These are phyloP conservation scores for Catajapyx aquilonaris DNA, from an alignment of 1,140 invertebrate genomes.

Conservation along the genomic window DNA sequence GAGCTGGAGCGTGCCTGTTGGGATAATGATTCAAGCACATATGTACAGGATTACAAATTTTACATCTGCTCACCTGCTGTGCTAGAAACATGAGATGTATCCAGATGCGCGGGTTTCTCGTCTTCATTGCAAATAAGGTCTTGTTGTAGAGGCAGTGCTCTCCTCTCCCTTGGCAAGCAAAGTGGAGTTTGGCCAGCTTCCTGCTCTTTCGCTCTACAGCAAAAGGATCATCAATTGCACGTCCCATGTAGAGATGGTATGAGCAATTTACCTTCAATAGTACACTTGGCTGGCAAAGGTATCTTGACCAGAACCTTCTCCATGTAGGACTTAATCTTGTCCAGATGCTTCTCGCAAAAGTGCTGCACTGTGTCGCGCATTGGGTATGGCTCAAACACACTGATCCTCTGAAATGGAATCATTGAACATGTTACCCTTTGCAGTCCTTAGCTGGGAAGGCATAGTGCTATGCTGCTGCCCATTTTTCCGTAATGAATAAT, in stretches of 20 bases:
- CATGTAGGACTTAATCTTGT: constrained; percentile 79
- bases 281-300: constrained; percentile 74
- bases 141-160: constrained; percentile 75
- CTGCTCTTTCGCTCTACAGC: constrained; percentile 53
- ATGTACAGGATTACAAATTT: too few species aligned
- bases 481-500: too few species aligned
- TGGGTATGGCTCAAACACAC: constrained; percentile 65
- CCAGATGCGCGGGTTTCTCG: constrained; percentile 69
- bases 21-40: too few species aligned
- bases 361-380: constrained; percentile 79
- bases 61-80: constrained; percentile 36
- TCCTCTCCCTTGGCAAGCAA: constrained; percentile 64
- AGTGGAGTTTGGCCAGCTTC: constrained; percentile 69
- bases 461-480: too few species aligned
- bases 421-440: too few species aligned
- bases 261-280: constrained; percentile 51
- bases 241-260: constrained; percentile 1
- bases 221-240: constrained; percentile 7
- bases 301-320: constrained; percentile 59
- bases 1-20: constrained; percentile 53
- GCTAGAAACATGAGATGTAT: constrained; percentile 90
- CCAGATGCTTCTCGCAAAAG: constrained; percentile 82
- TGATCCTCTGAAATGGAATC: constrained; percentile 40
- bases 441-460: too few species aligned
- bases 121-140: constrained; percentile 66